Conservation (phyloP, 2,797 vertebrate genomes). For the Atherinosoma microstoma region DNA sequence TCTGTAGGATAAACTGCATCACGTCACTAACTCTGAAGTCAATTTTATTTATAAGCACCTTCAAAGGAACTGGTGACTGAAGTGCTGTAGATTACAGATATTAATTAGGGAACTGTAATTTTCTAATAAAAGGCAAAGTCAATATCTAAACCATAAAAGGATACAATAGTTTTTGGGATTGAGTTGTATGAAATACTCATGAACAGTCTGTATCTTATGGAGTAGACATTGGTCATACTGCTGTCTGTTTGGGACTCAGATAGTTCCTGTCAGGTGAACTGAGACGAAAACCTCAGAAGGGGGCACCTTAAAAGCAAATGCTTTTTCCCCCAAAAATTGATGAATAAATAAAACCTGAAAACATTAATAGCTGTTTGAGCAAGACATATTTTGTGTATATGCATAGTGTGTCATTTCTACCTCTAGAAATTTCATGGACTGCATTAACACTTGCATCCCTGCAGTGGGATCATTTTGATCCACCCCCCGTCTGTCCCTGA, state of each 20-base stretch:
- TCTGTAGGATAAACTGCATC: conserved; percentile 21
- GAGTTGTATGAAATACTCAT: background rate
- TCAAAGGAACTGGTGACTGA: background rate
- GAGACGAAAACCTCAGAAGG: too few relatives aligned
- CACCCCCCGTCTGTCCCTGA: too few relatives aligned
- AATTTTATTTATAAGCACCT: background rate
- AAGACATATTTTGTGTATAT: too few relatives aligned
- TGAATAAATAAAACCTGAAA: too few relatives aligned
- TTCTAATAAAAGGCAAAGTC: background rate
- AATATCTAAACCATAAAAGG: background rate
- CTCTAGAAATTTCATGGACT: background rate
- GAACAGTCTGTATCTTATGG: background rate
- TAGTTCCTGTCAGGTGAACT: too few relatives aligned
- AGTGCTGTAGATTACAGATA: background rate
- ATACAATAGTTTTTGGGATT: background rate
- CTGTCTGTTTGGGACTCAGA: too few relatives aligned
- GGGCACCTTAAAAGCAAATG: too few relatives aligned
- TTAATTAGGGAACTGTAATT: background rate
- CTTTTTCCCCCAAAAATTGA: too few relatives aligned
- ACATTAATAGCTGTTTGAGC: too few relatives aligned
- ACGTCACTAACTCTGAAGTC: background rate
- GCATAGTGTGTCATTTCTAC: background rate
- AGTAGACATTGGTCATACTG: background rate
- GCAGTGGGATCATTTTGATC: too few relatives aligned
- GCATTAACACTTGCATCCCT: too few relatives aligned